Evolutionary conservation across 2,888 invertebrate species (phyloP).

Genomic region (Drosophila putrida): DNA sequence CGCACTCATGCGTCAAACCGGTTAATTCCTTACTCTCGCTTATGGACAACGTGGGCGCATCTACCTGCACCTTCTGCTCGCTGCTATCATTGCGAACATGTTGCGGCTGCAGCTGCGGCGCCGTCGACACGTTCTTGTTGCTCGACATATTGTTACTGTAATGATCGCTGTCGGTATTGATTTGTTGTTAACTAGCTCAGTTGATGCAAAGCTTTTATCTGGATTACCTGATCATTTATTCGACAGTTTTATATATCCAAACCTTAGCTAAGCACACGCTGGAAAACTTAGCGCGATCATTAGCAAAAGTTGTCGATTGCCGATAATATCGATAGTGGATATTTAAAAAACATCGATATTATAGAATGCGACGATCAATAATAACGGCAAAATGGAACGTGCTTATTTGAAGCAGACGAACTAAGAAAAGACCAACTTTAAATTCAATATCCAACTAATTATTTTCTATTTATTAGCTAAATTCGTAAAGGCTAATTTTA

Average conservation of each 20-base stretch:
- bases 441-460: neutral
- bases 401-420: neutral
- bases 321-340: slow-evolving; percentile 32
- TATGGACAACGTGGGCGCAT: slow-evolving; percentile 57
- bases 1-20: slow-evolving; percentile 96
- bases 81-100: slow-evolving; percentile 59
- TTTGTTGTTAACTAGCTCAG: slow-evolving; percentile 34
- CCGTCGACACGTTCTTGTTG: slow-evolving; percentile 55
- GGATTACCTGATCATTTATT: slow-evolving; percentile 73
- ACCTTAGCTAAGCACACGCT: slow-evolving; percentile 51
- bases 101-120: slow-evolving; percentile 47
- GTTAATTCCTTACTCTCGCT: slow-evolving; percentile 77
- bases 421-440: neutral
- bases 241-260: slow-evolving; percentile 74
- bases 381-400: slow-evolving; percentile 35
- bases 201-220: slow-evolving; percentile 39
- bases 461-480: neutral
- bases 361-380: neutral
- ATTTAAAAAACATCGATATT: slow-evolving; percentile 34
- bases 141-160: slow-evolving; percentile 45
- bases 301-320: slow-evolving; percentile 30
- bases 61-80: slow-evolving; percentile 51
- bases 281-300: slow-evolving; percentile 59
- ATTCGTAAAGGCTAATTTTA: too few species aligned
- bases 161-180: slow-evolving; percentile 16